A percentile compares a stretch with the other conserved stretches of the same genome.
Conservation (phyloP, 2,797 vertebrate genomes). For the Pelobates cultripes region DNA sequence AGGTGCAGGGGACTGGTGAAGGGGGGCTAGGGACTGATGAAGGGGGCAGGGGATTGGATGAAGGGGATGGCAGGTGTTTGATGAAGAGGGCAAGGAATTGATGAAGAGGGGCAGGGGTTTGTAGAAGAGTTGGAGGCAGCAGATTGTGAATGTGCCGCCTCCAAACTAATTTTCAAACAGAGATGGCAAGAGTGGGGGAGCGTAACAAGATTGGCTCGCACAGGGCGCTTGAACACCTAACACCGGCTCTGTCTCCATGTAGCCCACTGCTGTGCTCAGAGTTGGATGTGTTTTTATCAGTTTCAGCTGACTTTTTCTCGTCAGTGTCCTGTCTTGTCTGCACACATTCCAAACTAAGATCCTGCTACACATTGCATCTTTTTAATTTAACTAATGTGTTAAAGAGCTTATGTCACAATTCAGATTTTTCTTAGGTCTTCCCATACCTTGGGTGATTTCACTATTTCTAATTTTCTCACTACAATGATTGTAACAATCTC, state of each 20-base stretch:
- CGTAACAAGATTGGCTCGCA: too few relatives aligned
- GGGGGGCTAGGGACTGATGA: too few relatives aligned
- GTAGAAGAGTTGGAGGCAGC: too few relatives aligned
- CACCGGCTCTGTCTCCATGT: not conserved
- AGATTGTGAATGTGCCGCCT: too few relatives aligned
- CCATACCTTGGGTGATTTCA: not conserved
- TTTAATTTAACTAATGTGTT: slow-evolving; percentile 8
- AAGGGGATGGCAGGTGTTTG: too few relatives aligned
- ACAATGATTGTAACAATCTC: not conserved
- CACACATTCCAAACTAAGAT: slow-evolving; percentile 8
- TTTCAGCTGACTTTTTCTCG: not conserved
- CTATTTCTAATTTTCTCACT: not conserved
- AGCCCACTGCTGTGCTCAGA: not conserved
- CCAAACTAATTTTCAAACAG: too few relatives aligned
- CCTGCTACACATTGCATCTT: not conserved
- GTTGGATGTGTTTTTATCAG: slow-evolving; percentile 6
- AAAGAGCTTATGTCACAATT: slow-evolving; percentile 5
- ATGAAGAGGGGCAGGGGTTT: too few relatives aligned
- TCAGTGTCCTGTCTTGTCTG: not conserved
- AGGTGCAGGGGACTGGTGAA: too few relatives aligned
- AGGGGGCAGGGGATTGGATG: too few relatives aligned
- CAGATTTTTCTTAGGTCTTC: slow-evolving; percentile 1
- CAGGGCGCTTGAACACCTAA: too few relatives aligned
- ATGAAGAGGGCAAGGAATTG: too few relatives aligned
- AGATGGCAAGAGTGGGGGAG: too few relatives aligned